Evolutionary conservation across 2,797 vertebrate genomes (phyloP), one percentile per base, ranked within the genome.

Genomic region (Megaceryle alcyon): DNA sequence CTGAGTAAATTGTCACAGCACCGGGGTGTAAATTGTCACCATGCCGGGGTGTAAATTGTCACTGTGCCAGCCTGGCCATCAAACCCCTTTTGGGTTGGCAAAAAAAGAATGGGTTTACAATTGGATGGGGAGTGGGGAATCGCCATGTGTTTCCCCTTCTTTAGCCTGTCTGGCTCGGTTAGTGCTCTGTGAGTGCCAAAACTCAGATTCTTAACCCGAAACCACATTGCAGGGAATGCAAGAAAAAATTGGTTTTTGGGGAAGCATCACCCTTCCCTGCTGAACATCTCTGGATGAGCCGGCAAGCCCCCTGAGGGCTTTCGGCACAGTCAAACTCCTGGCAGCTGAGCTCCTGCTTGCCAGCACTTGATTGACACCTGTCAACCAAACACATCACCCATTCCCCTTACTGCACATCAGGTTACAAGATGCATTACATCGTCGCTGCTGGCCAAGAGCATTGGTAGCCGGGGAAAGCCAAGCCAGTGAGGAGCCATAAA

Each of bases 401-500:
- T 53, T 39, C 35, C 23, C 21, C 4, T 29, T 20, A 23, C 12
- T 10, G 4, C 11, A 4, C 0, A 11, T 37, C 0, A 6, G 19
- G 28, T 63, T 51, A 25, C 60, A 51, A 61, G 53, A n/a, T 37
- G 18, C 2, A 1, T 56, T 66, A 68, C 0, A 7, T 56, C 54
- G 28, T 57, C 4, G 1, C 25, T 48, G 43, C 22, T 0, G 2
- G 26, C n/a, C 23, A 0, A 29, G 25, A 68, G 25, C 33, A 7
- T 35, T 95, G 96, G 98, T 97, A 97, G 96, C 97, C 90, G 78
- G 96, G 97, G 98, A 98, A 95, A 97, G 96, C 46, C 72, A 78
- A 97, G 96, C 97, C 94, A 92, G 70, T n/a, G 66, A 90, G 95
- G 97, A 96, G 85, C 72, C 68, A 33, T 23, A 25, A 7, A 33